Conservation (phyloP, 2,797 vertebrate species). For the Fringilla coelebs region DNA sequence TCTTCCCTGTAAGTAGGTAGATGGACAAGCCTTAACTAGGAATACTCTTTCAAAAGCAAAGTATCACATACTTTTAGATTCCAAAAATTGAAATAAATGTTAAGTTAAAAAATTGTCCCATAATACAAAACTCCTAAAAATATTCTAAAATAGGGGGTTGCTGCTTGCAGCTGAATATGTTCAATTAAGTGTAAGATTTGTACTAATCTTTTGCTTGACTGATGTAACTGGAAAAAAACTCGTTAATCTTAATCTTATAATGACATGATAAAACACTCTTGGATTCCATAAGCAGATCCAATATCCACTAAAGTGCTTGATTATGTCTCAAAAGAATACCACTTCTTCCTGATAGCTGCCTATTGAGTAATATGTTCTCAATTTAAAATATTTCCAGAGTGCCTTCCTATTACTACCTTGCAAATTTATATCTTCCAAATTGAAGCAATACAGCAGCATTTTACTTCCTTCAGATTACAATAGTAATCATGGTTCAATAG, state of each 20-base stretch:
- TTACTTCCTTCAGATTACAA: neutral
- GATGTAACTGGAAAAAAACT: neutral
- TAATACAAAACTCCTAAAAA: neutral
- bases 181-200: neutral
- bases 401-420: neutral
- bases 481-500: neutral
- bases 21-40: neutral
- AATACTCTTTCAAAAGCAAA: neutral
- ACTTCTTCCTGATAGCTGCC: neutral
- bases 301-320: neutral
- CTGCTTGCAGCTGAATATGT: neutral
- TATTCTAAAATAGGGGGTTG: neutral
- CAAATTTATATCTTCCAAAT: neutral
- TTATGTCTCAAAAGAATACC: neutral
- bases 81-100: neutral
- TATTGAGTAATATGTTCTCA: neutral
- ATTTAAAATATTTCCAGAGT: neutral
- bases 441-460: neutral
- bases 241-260: neutral
- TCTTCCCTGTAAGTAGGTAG: neutral
- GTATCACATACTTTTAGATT: neutral
- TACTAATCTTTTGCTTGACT: neutral
- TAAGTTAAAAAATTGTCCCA: neutral
- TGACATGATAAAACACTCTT: neutral
- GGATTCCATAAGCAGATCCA: neutral